These are phyloP conservation scores for Lophius americanus DNA, from an alignment of 2,797 vertebrate genomes.

Conservation along the genomic window DNA sequence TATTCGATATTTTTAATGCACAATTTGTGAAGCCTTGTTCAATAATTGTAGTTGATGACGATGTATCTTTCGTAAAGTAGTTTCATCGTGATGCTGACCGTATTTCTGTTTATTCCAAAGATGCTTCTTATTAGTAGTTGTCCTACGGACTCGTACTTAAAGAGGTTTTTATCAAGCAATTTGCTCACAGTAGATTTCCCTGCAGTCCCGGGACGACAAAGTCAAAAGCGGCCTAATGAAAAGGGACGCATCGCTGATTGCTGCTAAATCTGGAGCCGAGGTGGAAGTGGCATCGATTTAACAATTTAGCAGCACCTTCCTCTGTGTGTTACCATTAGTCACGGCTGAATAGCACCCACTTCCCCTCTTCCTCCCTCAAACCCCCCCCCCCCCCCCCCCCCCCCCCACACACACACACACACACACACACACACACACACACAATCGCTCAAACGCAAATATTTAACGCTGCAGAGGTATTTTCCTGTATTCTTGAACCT, in stretches of 20 bases:
- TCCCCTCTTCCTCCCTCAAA: conserved; percentile 71
- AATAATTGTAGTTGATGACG: conserved; percentile 41
- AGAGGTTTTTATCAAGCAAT: conserved; percentile 80
- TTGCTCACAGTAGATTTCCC: conserved; percentile 82
- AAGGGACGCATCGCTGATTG: conserved; percentile 95
- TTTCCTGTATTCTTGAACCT: conserved; percentile 39
- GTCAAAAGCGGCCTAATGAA: conserved; percentile 95
- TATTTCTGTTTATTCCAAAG: conserved; percentile 28
- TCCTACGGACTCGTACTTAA: conserved; percentile 41
- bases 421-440: conserved; percentile 53
- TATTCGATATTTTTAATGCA: conserved; percentile 32
- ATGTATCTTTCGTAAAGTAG: conserved; percentile 29
- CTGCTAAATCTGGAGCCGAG: conserved; percentile 91
- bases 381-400: conserved; percentile 49
- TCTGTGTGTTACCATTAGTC: conserved; percentile 92
- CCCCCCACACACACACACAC: conserved; percentile 24
- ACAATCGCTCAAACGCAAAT: conserved; percentile 33
- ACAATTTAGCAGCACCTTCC: conserved; percentile 88
- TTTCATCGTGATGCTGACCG: neutral
- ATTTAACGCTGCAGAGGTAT: conserved; percentile 30
- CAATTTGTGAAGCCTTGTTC: conserved; percentile 30
- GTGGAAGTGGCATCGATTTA: conserved; percentile 95
- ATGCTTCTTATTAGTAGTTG: conserved; percentile 12
- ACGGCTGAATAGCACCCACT: conserved; percentile 89
- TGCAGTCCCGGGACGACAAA: conserved; percentile 88